These are phyloP conservation scores for Muntiacus reevesi DNA, from an alignment of 2,113 vertebrate genomes.

Conservation along the genomic window DNA sequence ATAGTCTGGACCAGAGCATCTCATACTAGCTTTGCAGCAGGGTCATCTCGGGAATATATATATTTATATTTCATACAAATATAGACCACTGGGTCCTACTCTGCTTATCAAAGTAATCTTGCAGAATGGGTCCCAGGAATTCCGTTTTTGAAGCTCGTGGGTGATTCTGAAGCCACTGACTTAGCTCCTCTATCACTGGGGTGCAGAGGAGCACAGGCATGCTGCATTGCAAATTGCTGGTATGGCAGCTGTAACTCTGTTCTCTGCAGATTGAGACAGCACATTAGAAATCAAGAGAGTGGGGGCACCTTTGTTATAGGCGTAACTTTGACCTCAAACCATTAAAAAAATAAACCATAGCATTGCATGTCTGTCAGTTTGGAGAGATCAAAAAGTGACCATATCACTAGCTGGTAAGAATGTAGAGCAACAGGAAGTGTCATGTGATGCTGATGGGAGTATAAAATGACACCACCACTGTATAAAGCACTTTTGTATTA, in stretches of 20 bases:
- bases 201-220: background rate
- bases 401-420: background rate
- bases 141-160: background rate
- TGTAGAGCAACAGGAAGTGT: background rate
- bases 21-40: background rate
- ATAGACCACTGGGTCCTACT: background rate
- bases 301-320: background rate
- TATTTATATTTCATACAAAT: background rate
- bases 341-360: background rate
- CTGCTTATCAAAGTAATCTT: background rate
- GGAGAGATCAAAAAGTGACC: background rate
- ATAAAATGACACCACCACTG: background rate
- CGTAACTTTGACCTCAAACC: background rate
- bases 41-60: background rate
- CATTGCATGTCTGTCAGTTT: background rate
- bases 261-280: background rate
- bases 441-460: too few relatives aligned
- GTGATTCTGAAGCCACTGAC: background rate
- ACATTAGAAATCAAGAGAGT: background rate
- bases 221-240: background rate
- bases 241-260: background rate
- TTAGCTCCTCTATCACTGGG: accelerated
- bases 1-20: background rate
- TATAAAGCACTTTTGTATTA: background rate
- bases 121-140: background rate